A percentile compares a stretch with the other conserved stretches of the same genome.
Conservation (phyloP, 2,888 invertebrate species). For the Pterostichus madidus region DNA sequence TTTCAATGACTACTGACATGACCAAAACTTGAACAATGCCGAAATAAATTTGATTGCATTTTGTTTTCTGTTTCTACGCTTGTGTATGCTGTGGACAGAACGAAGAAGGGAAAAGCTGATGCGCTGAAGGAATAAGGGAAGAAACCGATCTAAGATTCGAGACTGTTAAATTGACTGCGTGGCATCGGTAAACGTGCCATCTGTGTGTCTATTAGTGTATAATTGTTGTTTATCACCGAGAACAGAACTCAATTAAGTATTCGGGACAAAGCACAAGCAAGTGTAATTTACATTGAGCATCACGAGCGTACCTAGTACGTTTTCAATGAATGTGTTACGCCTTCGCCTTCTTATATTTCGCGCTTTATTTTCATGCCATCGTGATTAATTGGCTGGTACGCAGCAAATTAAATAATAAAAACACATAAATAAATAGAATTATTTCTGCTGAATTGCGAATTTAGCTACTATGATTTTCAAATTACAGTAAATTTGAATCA, state of each 20-base stretch:
- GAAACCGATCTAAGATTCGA: constrained; percentile 67
- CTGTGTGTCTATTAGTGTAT: constrained; percentile 73
- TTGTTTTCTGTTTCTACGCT: too few species aligned
- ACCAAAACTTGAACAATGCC: too few species aligned
- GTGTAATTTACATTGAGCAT: constrained; percentile 69
- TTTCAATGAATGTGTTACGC: not conserved
- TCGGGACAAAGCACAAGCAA: constrained; percentile 68
- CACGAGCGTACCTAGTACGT: constrained; percentile 38
- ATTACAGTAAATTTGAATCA: too few species aligned
- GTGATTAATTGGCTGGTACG: too few species aligned
- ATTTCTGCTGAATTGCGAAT: too few species aligned
- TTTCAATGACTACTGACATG: too few species aligned
- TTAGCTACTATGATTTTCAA: too few species aligned
- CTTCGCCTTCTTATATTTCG: not conserved
- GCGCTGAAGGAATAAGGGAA: constrained; percentile 67
- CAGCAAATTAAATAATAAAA: too few species aligned
- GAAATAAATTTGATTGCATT: too few species aligned
- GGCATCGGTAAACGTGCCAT: constrained; percentile 66
- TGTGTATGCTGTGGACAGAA: constrained; percentile 16
- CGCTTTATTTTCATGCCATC: not conserved
- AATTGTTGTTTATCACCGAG: constrained; percentile 73
- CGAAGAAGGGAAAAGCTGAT: constrained; percentile 11
- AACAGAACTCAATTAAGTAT: constrained; percentile 72
- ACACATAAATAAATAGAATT: too few species aligned
- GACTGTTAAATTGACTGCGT: constrained; percentile 60